Conservation (phyloP, 2,797 vertebrate species). For the Sebastes glaucus region DNA sequence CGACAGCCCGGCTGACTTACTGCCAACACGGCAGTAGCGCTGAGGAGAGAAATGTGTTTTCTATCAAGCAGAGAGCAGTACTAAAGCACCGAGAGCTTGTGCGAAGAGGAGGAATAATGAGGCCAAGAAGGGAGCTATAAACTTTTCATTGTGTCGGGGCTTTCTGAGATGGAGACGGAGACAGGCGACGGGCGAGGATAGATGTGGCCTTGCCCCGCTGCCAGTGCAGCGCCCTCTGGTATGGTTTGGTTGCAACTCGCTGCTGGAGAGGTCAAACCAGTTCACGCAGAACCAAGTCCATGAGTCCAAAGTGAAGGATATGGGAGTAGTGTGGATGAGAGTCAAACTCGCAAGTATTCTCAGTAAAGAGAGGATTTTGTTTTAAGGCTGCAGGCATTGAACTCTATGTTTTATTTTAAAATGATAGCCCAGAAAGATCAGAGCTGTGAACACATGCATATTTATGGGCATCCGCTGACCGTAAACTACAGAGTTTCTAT, state of each 20-base stretch:
- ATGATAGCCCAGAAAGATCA: conserved; percentile 16
- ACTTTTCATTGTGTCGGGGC: conserved; percentile 72
- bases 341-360: background rate
- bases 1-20: conserved; percentile 41
- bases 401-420: background rate
- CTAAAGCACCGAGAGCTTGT: conserved; percentile 40
- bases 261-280: conserved; percentile 48
- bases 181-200: conserved; percentile 51
- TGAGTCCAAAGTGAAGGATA: background rate
- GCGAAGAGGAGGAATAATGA: conserved; percentile 57
- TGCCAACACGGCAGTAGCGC: conserved; percentile 49
- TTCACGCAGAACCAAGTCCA: conserved; percentile 30
- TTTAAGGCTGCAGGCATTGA: background rate
- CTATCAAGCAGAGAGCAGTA: conserved; percentile 63
- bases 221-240: conserved; percentile 44
- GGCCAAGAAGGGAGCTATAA: conserved; percentile 73
- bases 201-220: conserved; percentile 40
- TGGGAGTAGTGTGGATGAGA: background rate
- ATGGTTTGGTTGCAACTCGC: conserved; percentile 23
- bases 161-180: conserved; percentile 51
- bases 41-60: conserved; percentile 73
- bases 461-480: conserved; percentile 42
- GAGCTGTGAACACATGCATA: conserved; percentile 39
- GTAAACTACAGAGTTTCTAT: conserved; percentile 41
- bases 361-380: background rate